A percentile compares a stretch with the other conserved stretches of the same genome.
Conservation (phyloP, 2,113 vertebrate genomes). For the Psettodes erumei region DNA sequence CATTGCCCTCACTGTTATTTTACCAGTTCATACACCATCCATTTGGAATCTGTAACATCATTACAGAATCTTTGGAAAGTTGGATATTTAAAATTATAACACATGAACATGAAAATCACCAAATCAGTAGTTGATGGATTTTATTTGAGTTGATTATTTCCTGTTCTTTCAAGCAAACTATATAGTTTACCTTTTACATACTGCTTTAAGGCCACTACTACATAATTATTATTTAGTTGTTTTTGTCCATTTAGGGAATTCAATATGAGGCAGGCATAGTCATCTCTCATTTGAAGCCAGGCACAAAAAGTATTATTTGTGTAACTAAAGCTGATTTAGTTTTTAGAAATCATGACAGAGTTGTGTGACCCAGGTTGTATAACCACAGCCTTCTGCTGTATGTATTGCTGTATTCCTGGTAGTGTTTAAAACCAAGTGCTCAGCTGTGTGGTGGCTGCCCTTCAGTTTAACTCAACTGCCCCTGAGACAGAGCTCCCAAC, state of each 20-base stretch:
- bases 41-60: background rate
- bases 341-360: too few species aligned
- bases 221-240: background rate
- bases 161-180: too few species aligned
- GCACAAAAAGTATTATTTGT: background rate
- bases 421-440: too few species aligned
- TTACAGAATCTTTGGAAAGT: background rate
- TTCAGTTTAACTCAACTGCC: too few species aligned
- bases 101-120: background rate
- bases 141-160: background rate
- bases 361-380: too few species aligned
- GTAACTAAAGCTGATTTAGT: background rate
- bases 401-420: too few species aligned
- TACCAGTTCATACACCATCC: background rate
- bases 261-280: background rate
- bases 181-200: too few species aligned
- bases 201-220: background rate
- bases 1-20: constrained; percentile 14
- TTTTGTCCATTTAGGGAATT: background rate
- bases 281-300: background rate
- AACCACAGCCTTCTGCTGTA: too few species aligned
- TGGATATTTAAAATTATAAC: background rate
- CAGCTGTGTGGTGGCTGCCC: too few species aligned
- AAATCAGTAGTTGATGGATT: background rate
- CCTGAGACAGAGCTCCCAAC: too few species aligned